Evolutionary conservation across 2,797 vertebrate genomes (phyloP).

Genomic region (Oryzias dopingdopingensis): DNA sequence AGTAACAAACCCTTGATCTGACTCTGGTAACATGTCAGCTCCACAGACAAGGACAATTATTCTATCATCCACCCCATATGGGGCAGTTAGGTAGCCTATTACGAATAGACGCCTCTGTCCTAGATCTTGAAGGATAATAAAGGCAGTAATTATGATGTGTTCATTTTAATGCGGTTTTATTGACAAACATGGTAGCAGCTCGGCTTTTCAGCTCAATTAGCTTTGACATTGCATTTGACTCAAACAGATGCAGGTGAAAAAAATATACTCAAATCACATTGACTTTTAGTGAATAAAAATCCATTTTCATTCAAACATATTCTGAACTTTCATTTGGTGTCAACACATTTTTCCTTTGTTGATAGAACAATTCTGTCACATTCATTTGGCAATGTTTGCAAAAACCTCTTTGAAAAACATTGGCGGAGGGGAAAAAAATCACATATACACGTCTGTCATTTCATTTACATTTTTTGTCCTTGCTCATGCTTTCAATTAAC

Average conservation of each 20-base stretch:
- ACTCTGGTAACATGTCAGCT: constrained; percentile 58
- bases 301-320: background rate
- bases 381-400: constrained; percentile 2
- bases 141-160: constrained; percentile 76
- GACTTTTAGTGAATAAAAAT: background rate
- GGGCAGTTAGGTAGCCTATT: constrained; percentile 73
- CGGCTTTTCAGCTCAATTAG: constrained; percentile 68
- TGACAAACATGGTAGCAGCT: constrained; percentile 66
- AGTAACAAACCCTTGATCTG: constrained; percentile 51
- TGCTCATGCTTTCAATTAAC: constrained; percentile 54
- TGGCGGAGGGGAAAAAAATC: constrained; percentile 11
- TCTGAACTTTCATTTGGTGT: constrained; percentile 1
- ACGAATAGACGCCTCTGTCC: constrained; percentile 57
- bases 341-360: background rate
- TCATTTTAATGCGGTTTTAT: constrained; percentile 77
- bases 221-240: constrained; percentile 69
- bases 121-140: constrained; percentile 76
- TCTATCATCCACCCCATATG: constrained; percentile 71
- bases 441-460: constrained; percentile 25
- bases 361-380: constrained; percentile 1
- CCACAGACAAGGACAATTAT: constrained; percentile 75
- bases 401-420: background rate
- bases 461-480: constrained; percentile 40
- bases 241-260: constrained; percentile 39
- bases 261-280: background rate